phyloP scores from a whole-genome alignment of 2,888 invertebrate species.

The Chironomus tentans region DNA sequence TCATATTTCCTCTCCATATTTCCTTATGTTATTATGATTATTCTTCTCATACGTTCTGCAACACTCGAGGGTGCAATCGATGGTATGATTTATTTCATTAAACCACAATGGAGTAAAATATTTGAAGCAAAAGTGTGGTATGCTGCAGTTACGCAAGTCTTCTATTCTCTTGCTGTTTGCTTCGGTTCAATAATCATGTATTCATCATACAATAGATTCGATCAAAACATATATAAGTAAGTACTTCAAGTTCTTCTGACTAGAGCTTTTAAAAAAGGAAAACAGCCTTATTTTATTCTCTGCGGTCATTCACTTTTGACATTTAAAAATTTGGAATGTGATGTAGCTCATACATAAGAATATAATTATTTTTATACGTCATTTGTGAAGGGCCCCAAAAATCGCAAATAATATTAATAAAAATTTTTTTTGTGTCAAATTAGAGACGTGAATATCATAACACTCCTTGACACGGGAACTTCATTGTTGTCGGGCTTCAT shows the following conservation, averaged over 20 bases:
- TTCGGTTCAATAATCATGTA: constrained; percentile 56
- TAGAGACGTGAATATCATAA: constrained; percentile 50
- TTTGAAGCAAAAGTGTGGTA: constrained; percentile 51
- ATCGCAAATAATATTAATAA: neutral
- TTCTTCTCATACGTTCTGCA: constrained; percentile 50
- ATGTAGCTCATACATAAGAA: too few relatives aligned
- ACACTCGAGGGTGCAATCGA: constrained; percentile 52
- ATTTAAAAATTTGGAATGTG: too few relatives aligned
- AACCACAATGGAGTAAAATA: constrained; percentile 53
- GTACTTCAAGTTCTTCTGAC: neutral
- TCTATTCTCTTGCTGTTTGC: constrained; percentile 54
- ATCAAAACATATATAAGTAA: constrained; percentile 49
- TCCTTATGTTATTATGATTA: constrained; percentile 52
- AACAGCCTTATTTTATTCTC: too few relatives aligned
- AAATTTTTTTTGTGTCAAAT: constrained; percentile 28
- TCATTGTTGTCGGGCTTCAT: constrained; percentile 49
- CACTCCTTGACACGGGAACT: constrained; percentile 47
- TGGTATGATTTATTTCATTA: constrained; percentile 56
- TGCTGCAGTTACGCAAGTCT: constrained; percentile 54
- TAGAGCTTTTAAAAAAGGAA: too few relatives aligned
- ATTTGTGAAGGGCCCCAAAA: too few relatives aligned
- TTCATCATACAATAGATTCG: constrained; percentile 52
- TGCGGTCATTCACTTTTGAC: too few relatives aligned
- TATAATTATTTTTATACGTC: too few relatives aligned
- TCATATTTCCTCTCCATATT: constrained; percentile 64